Evolutionary conservation across 1,140 invertebrate genomes (phyloP), one percentile per base, ranked within the genome.

Genomic region (Apis dorsata): DNA sequence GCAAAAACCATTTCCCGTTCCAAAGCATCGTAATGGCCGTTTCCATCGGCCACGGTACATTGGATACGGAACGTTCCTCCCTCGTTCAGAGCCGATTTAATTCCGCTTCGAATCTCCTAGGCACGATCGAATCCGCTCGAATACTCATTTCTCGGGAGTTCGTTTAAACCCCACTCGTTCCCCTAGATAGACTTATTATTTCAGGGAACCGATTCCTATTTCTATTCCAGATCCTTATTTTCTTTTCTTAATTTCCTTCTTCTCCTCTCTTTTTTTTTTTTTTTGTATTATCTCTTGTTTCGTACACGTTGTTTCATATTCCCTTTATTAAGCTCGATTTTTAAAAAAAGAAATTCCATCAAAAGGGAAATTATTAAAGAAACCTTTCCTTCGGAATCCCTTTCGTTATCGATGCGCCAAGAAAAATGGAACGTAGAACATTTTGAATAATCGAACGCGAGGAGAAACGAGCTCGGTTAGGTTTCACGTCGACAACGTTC

Each of bases 401-500:
- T 19, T 21, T 69, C 12, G 34, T 49, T 21, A 19, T 34, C 65
- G 65, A 68, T 68, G 34, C 34, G 34, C 19, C 17, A 68, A 19
- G 19, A 11, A 21, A 44, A 68, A 68, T 44, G 17, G 3, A 65
- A 34, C 28, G 63, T 34, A 44, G 21, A 24, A 28, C 9, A 1
- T 28, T 44, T 12, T 15, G 51, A 77, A 77, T 77, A 19, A 77
- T 66, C 62, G 62, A 65, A 15, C 49, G 24, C 2, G 10, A 15
- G 17, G 21, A 49, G 34, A 49, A n/a, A 21, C 15, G n/a, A 34
- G 79, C 9, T 82, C 73, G 69, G 57, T 78, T 86, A 19, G 28
- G 75, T 86, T 86, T 85, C 79, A 82, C 69, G 71, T 65, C 55
- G 19, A 53, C 84, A 66, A 71, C 63, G 74, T 82, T 78, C 34